Evolutionary conservation across 2,113 vertebrate species (phyloP).

Genomic region (Pseudorectes ferrugineus): DNA sequence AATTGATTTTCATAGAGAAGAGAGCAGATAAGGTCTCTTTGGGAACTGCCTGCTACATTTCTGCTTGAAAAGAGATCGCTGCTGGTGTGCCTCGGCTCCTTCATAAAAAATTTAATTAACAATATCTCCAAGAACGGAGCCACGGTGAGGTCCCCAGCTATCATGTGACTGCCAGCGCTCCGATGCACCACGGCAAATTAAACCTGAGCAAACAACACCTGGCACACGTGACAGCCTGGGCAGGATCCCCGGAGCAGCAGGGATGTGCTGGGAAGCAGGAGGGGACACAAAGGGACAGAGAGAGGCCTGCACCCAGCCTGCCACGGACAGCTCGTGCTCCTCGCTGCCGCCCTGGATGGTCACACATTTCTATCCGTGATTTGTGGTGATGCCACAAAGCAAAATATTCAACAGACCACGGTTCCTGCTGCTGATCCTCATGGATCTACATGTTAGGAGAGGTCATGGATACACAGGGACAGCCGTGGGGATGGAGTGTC

Average conservation of each 20-base stretch:
- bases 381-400: not conserved
- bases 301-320: not conserved
- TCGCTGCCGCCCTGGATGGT: not conserved
- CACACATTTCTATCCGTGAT: rapidly evolving
- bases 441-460: not conserved
- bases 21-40: constrained; percentile 66
- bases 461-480: not conserved
- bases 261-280: not conserved
- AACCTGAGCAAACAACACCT: constrained; percentile 52
- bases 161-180: constrained; percentile 33
- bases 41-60: constrained; percentile 70
- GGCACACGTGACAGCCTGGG: not conserved
- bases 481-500: not conserved
- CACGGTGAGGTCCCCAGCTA: constrained; percentile 48
- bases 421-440: not conserved
- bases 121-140: constrained; percentile 59
- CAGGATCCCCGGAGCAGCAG: not conserved
- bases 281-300: not conserved
- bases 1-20: constrained; percentile 73
- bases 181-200: constrained; percentile 37
- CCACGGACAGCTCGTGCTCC: not conserved
- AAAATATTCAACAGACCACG: rapidly evolving
- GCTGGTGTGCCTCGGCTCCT: constrained; percentile 56
- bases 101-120: constrained; percentile 75
- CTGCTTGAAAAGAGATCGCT: constrained; percentile 64